Evolutionary conservation across 2,113 vertebrate species (phyloP).

Genomic region (Corythornis cristatus): DNA sequence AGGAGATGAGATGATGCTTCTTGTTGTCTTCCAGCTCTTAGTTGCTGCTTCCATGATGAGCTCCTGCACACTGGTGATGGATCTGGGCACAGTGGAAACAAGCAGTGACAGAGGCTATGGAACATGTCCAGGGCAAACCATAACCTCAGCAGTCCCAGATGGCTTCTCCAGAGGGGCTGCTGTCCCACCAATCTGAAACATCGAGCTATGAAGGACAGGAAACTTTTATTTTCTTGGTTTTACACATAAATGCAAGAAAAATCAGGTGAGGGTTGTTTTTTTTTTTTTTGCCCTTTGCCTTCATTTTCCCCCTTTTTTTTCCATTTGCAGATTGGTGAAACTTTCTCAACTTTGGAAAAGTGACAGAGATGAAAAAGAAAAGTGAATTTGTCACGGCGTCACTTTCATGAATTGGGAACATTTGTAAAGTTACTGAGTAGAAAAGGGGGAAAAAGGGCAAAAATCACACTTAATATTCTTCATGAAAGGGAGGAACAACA

Average conservation of each 20-base stretch:
- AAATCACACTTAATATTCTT: slow-evolving; percentile 11
- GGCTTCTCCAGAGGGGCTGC: background rate
- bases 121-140: background rate
- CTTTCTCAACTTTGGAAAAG: background rate
- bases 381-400: slow-evolving; percentile 41
- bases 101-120: background rate
- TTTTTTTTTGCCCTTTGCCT: background rate
- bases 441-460: background rate
- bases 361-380: background rate
- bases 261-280: background rate
- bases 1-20: background rate
- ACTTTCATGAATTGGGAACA: background rate
- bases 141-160: background rate
- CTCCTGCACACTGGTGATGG: rapidly evolving
- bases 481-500: background rate
- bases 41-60: background rate
- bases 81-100: rapidly evolving
- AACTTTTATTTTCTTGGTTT: background rate
- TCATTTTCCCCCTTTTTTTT: background rate
- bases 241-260: background rate
- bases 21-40: background rate
- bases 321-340: background rate
- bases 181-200: background rate
- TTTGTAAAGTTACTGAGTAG: slow-evolving; percentile 18
- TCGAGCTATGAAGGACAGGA: background rate